Conservation (phyloP, 2,113 vertebrate species). For the Condylura cristata region DNA sequence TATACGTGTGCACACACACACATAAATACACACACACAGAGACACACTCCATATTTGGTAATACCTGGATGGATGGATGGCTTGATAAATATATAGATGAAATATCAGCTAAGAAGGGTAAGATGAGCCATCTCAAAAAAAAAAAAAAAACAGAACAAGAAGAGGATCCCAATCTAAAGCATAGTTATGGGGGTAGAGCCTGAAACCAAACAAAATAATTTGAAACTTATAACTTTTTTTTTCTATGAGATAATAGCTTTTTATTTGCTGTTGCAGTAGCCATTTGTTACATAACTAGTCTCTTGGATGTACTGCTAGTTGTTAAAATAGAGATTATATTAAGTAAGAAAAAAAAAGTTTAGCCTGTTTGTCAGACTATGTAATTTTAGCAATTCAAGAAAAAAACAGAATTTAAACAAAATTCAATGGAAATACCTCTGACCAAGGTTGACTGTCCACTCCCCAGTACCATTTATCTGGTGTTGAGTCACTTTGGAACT, state of each 20-base stretch:
- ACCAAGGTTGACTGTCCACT: not conserved
- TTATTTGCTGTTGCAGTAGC: not conserved
- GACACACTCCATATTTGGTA: not conserved
- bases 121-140: accelerated
- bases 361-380: not conserved
- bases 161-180: not conserved
- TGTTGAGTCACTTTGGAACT: not conserved
- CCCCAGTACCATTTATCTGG: not conserved
- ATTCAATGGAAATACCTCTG: not conserved
- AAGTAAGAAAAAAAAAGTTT: not conserved
- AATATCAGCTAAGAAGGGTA: not conserved
- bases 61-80: not conserved
- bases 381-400: not conserved
- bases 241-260: not conserved
- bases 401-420: not conserved
- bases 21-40: too few relatives aligned
- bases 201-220: not conserved
- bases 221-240: not conserved
- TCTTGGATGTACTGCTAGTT: not conserved
- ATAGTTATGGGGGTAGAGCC: not conserved
- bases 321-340: not conserved
- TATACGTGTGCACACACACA: not conserved
- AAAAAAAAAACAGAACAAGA: not conserved
- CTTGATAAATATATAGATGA: not conserved
- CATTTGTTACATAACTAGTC: not conserved